Evolutionary conservation across 2,113 vertebrate species (phyloP), one percentile per base, ranked within the genome.

Genomic region (Leptodactylus fuscus): DNA sequence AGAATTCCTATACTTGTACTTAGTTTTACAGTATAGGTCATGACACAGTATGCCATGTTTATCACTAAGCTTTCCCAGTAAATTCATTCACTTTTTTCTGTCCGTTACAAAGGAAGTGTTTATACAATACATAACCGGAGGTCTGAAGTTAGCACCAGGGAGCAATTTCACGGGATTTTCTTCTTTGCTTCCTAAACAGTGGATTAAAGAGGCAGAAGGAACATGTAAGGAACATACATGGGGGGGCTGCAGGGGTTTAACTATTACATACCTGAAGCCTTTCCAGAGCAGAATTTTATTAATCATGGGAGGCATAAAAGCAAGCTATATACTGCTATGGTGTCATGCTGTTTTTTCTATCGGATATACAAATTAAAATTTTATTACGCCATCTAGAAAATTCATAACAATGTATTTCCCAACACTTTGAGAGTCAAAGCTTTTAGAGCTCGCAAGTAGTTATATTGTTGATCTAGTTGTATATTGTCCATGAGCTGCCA

Each of bases 181-280:
- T 46, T 74, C 22, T 27, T 75, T 48, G 44, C 41, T 75, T 48
- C 13, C n/a, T 49, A 75, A 75, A 75, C 71, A 75, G 15, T 29
- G 71, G 71, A 75, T 75, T 48, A 75, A 49, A 27, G 44, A 5
- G 44, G n/a, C 65, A 8, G 29, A 69, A 22, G 5, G 29, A 67
- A 20, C 62, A 67, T 34, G n/a, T n/a, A n/a, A 44, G 41, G 22
- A 27, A 48, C 71, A 46, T 49, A 7, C 24, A 6, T 75, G 36
- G 41, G 44, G 41, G 18, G 71, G n/a, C 34, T 71, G 67, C 20
- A 10, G 70, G 15, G 12, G 41, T 24, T 74, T 24, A 15, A 46
- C 18, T 74, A 73, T 34, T 73, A 73, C 69, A 41, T 12, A 41
- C 38, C 12, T n/a, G 44, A 73, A 41, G 12, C 36, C 9, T 5